Evolutionary conservation across 1,140 invertebrate species (phyloP), one percentile per base, ranked within the genome.

Genomic region (Drosophila pandora): DNA sequence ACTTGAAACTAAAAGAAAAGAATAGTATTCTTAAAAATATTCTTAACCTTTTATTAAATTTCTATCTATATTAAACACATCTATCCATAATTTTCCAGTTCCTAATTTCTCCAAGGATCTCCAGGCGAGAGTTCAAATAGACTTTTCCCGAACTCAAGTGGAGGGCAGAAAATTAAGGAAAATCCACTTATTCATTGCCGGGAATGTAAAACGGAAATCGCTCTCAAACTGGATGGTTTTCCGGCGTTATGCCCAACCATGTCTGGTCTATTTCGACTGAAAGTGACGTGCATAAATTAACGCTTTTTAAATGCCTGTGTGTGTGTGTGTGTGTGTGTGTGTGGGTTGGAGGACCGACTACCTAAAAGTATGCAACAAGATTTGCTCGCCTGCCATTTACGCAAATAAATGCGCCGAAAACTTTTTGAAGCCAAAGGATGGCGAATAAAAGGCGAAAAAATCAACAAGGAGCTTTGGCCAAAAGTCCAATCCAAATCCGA

Each of bases 241-340:
- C 43, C 30, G 22, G 48, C 48, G 23, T 67, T 55, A 37, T 55
- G 63, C 65, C 49, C 37, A 25, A 48, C 49, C 65, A 69, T 69
- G 68, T 68, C 50, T 53, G 17, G n/a, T 43, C 55, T 34, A 28
- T 23, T 49, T 37, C 21, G 55, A 10, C 57, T 68, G 69, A 21
- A 39, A 60, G 55, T 60, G 69, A 75, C 62, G 74, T 55, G 72
- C 73, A 76, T 76, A 76, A 76, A 76, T 76, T 76, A 76, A 76
- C 50, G 72, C 50, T 54, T 17, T 69, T 59, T 50, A 49, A 58
- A 59, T 17, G 17, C 1, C 17, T 17, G 65, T 8, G 53, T 22
- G 8, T 3, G 9, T 12, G 8, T n/a, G 34, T 1, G 12, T 12
- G 17, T 17, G 65, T 8, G 53, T 22, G 8, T 3, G 9, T 12